Evolutionary conservation across 2,888 invertebrate species (phyloP).

Genomic region (Galeopsomyia nigrocyanea): DNA sequence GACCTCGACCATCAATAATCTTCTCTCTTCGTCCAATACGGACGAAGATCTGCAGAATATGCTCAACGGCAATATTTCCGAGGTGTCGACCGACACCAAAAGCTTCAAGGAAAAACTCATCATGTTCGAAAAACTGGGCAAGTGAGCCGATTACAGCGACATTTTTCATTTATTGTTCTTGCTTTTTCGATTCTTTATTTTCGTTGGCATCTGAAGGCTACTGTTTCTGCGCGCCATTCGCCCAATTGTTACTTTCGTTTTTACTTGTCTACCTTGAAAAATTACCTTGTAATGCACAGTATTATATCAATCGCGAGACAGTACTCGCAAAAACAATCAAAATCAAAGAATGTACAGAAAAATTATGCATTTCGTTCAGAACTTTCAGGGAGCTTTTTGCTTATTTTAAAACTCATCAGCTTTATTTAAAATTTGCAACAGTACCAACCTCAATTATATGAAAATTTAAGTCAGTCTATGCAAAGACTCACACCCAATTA

Average conservation of each 20-base stretch:
- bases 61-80: constrained; percentile 67
- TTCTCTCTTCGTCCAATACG: constrained; percentile 61
- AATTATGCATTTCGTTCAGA: neutral
- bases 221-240: too few species aligned
- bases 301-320: too few species aligned
- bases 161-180: constrained; percentile 4
- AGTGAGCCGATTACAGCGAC: constrained; percentile 52
- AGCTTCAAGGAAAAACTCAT: constrained; percentile 67
- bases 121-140: constrained; percentile 67
- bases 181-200: constrained; percentile 3
- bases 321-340: too few species aligned
- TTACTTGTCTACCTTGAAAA: too few species aligned
- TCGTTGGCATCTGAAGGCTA: neutral
- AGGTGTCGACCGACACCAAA: constrained; percentile 65
- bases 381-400: neutral
- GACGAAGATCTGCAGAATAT: constrained; percentile 67
- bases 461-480: constrained; percentile 31
- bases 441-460: constrained; percentile 10
- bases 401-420: neutral
- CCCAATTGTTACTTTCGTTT: too few species aligned
- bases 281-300: too few species aligned
- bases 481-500: constrained; percentile 42
- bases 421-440: constrained; percentile 8
- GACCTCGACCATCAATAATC: constrained; percentile 59
- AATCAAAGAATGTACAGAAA: neutral